A percentile compares a stretch with the other conserved stretches of the same genome.
Evolutionary conservation across 2,888 invertebrate species (phyloP).

Genomic region (Odontocolon sp.): DNA sequence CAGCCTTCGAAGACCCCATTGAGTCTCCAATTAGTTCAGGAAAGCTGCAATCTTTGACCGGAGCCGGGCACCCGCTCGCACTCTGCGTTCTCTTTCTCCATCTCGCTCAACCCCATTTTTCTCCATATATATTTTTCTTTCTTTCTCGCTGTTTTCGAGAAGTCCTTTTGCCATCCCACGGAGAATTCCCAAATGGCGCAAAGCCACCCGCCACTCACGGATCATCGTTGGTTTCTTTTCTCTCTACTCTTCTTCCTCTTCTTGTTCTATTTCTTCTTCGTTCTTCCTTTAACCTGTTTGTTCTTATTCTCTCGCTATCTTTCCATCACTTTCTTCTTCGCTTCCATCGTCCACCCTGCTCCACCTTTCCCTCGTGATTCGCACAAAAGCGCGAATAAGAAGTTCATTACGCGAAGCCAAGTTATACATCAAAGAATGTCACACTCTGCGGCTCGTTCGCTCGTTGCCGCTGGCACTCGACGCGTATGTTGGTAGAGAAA

Average conservation of each 20-base stretch:
- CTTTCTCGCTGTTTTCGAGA: conserved; percentile 27
- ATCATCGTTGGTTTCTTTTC: conserved; percentile 47
- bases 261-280: conserved; percentile 12
- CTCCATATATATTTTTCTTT: conserved; percentile 6
- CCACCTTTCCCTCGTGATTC: not conserved
- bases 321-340: conserved; percentile 12
- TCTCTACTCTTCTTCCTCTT: not conserved
- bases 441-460: conserved; percentile 47
- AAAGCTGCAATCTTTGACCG: conserved; percentile 69
- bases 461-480: conserved; percentile 12
- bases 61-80: conserved; percentile 42
- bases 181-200: conserved; percentile 60
- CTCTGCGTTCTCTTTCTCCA: conserved; percentile 12
- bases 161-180: conserved; percentile 19
- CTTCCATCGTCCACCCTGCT: not conserved
- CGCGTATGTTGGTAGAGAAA: conserved; percentile 18
- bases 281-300: not conserved
- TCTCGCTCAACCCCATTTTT: conserved; percentile 15
- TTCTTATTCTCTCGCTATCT: conserved; percentile 2
- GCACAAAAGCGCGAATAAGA: conserved; percentile 52
- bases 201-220: conserved; percentile 53
- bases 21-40: conserved; percentile 73
- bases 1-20: conserved; percentile 63
- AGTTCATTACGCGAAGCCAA: conserved; percentile 54
- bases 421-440: conserved; percentile 60